Evolutionary conservation across 2,113 vertebrate genomes (phyloP).

Genomic region (Chamaetylas fuelleborni): DNA sequence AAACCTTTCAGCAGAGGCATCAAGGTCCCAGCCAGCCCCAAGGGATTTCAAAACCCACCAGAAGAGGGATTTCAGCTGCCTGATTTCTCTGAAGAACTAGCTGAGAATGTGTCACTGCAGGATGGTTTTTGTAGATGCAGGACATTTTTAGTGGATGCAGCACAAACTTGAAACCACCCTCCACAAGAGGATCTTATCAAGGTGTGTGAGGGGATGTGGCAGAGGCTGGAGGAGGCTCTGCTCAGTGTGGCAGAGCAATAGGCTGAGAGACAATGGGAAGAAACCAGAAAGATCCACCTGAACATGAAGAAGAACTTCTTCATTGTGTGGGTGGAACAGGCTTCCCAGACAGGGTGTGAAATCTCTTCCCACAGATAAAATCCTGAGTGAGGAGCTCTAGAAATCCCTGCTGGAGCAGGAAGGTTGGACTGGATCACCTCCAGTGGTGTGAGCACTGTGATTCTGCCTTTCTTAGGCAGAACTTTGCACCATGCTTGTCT

Average conservation of each 20-base stretch:
- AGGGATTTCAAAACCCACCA: background rate
- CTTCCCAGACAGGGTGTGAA: background rate
- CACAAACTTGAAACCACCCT: background rate
- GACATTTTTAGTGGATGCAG: background rate
- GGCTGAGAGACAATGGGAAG: background rate
- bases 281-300: background rate
- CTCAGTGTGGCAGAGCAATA: background rate
- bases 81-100: background rate
- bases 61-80: background rate
- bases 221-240: background rate
- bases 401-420: background rate
- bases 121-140: background rate
- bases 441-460: background rate
- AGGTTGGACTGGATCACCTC: background rate
- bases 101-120: background rate
- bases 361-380: background rate
- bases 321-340: background rate
- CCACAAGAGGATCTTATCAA: background rate
- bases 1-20: background rate
- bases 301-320: background rate
- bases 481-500: background rate
- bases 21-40: background rate
- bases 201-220: background rate
- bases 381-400: background rate
- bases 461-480: background rate